Evolutionary conservation across 1,140 invertebrate species (phyloP), one percentile per base, ranked within the genome.

Genomic region (Heliconius eleuchia): DNA sequence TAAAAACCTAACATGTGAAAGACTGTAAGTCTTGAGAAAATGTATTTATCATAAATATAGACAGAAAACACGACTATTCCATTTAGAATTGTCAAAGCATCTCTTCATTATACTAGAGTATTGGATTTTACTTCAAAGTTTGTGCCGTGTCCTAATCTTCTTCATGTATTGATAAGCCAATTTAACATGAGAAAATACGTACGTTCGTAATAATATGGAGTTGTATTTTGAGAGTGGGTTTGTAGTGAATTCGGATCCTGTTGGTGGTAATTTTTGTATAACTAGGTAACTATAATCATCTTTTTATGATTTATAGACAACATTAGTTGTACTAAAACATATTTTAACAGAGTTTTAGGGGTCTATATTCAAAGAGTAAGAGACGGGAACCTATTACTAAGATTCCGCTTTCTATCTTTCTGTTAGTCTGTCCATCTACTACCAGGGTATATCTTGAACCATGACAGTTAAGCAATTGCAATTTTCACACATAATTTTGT

Each of bases 121-220:
- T 74, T 74, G 52, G 19, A 74, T 74, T 74, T 74, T 60, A 74
- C 73, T 74, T 74, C 16, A 8, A 60, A 74, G 73, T 74, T 60
- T 66, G 60, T 66, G 27, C 60, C 27, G 60, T 30, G 11, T 30
- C 60, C 27, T 66, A 66, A 66, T 66, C 27, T 66, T 30, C 60
- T 66, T 27, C 23, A 30, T 30, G 27, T 66, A 66, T 60, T 60
- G n/a, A 27, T 6, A 66, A 66, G 60, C 23, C 60, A 30, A 30
- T 66, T 30, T 66, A 5, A 66, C 60, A 30, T 30, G 60, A 57
- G 55, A 3, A 23, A 57, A 57, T 57, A 57, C 55, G 8, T 23
- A 23, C 23, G 23, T 23, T 57, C 50, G 19, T 6, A 2, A 52
- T 19, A 19, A 52, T 52, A 60, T 46, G 5, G 13, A 46, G 34